Evolutionary conservation across 23 tunicate genomes (phyloP), one percentile per base, ranked within the genome.

Genomic region (Ciona savignyi): DNA sequence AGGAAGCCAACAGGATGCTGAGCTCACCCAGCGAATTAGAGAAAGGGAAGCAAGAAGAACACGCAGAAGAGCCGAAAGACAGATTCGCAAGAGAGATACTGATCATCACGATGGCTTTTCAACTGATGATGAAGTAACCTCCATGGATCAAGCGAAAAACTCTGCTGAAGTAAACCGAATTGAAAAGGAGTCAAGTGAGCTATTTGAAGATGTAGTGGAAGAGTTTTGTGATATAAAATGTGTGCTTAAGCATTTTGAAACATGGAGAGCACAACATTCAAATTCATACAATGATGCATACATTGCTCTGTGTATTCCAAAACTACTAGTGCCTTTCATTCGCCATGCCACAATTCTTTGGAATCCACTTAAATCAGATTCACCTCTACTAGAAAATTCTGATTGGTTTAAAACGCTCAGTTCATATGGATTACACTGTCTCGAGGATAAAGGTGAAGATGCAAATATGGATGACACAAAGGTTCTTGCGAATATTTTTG

Each of bases 261-360:
- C 70, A 1, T 91, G 97, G 97, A 75, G 82, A 27, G 34, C 35
- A 15, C 29, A 80, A 27, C 89, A 84, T 66, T 71, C 74, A 23
- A 72, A 76, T 56, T 70, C 97, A 19, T 91, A 91, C 77, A 76
- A 79, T 60, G 97, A 91, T 75, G 97, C 97, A 0, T 91, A 71
- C 72, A 91, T 91, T 68, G 90, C 93, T 23, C 71, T 91, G 29
- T 91, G 97, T 68, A 70, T 91, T 1, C 97, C 97, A n/a, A 80
- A 80, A 63, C 62, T 91, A 3, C 4, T 91, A n/a, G 23, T 75
- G 31, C 97, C 97, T 62, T 85, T 78, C 71, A 70, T 91, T 0
- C 70, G 71, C 24, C 51, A 67, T 4, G 61, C 66, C 35, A 29
- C 80, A 20, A 71, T 91, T 22, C 60, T 67, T 21, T 91, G 97